Evolutionary conservation across 2,888 invertebrate genomes (phyloP).

Genomic region (Exephanes ischioxanthus): DNA sequence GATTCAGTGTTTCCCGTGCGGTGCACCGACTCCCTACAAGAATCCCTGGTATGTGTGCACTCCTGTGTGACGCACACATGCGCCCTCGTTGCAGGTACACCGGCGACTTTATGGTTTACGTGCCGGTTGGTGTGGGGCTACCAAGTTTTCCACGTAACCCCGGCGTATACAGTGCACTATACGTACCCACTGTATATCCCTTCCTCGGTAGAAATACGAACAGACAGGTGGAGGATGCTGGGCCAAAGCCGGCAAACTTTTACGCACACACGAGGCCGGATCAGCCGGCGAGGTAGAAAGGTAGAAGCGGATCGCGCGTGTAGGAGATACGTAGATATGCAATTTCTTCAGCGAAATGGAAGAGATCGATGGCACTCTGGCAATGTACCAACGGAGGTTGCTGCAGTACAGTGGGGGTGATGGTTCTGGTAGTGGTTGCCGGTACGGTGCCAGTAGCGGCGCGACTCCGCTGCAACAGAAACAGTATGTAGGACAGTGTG

Average conservation of each 20-base stretch:
- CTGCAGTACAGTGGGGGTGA: not conserved
- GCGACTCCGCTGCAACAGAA: not conserved
- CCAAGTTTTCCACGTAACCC: constrained; percentile 11
- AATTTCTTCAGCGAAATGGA: constrained; percentile 72
- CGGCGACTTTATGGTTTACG: constrained; percentile 15
- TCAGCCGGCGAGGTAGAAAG: constrained; percentile 49
- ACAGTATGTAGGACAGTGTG: constrained; percentile 15
- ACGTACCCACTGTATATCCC: not conserved
- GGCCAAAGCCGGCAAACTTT: constrained; percentile 58
- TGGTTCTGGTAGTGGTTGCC: not conserved
- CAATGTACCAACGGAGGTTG: constrained; percentile 70
- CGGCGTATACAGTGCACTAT: not conserved
- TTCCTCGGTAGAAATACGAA: constrained; percentile 1
- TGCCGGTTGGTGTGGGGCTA: not conserved
- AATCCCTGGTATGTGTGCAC: not conserved
- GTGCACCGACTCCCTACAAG: constrained; percentile 51
- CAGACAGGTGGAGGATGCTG: constrained; percentile 33
- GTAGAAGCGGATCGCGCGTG: constrained; percentile 26
- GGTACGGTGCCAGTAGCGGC: too few species aligned
- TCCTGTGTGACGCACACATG: not conserved
- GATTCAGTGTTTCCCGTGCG: constrained; percentile 69
- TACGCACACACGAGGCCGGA: constrained; percentile 57
- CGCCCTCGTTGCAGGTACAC: not conserved
- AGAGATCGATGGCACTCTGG: constrained; percentile 77
- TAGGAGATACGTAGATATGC: constrained; percentile 63